Percentiles rank a stretch among this genome's conserved stretches.
Conservation (phyloP, 2,113 vertebrate species). For the Aldabrachelys gigantea region DNA sequence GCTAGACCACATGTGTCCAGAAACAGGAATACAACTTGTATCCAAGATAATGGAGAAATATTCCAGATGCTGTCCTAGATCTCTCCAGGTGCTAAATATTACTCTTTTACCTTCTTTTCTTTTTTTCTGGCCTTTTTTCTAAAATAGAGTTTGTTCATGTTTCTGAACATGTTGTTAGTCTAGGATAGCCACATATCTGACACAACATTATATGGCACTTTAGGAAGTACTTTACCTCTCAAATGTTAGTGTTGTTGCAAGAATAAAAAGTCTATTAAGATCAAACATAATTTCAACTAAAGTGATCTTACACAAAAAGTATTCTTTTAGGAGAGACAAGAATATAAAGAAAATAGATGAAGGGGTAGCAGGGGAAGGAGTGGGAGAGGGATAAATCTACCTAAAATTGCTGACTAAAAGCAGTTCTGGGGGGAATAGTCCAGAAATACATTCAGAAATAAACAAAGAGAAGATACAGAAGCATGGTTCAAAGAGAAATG, state of each 20-base stretch:
- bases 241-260: not conserved
- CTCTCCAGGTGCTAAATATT: not conserved
- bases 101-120: not conserved
- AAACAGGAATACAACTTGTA: not conserved
- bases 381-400: not conserved
- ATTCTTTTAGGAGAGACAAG: not conserved
- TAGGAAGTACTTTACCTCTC: not conserved
- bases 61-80: not conserved
- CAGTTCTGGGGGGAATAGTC: not conserved
- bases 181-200: not conserved
- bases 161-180: not conserved
- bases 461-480: constrained; percentile 33
- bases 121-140: not conserved
- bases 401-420: constrained; percentile 56
- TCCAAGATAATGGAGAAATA: not conserved
- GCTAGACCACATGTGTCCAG: not conserved
- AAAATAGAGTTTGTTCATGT: not conserved
- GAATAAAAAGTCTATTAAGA: constrained; percentile 25
- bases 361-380: not conserved
- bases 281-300: constrained; percentile 1
- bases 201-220: not conserved
- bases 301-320: not conserved
- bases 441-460: constrained; percentile 41
- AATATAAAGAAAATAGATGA: constrained; percentile 31
- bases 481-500: constrained; percentile 45